Base-by-base conservation (phyloP, 2,113 vertebrate genomes). In the Microtus oregoni region DNA sequence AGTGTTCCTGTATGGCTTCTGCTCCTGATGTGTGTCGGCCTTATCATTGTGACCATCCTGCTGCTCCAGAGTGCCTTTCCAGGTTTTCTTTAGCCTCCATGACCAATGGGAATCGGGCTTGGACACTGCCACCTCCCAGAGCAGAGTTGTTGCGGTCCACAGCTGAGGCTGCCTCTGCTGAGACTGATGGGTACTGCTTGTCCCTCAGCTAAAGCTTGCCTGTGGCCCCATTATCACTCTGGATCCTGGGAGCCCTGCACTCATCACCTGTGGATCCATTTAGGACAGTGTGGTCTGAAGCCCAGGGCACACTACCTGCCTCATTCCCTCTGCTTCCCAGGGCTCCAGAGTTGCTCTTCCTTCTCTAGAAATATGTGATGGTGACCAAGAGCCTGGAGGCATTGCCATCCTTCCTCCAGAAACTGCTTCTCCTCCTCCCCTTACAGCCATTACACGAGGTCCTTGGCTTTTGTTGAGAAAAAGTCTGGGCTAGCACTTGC, bases 1-100 rank as follows among this genome's bases (percentile, higher is more conserved):
- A 99, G 99, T 5, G 98, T 99, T 88, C 99, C 99, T 0, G 17
- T 99, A 61, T 99, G 99, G 99, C 97, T 99, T 92, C 97, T 99
- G 97, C 97, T 99, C 96, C 97, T 99, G 85, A 96, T 99, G 11
- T 99, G 99, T 13, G 99, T 98, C 0, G 98, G 99, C 3, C 98
- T 99, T 95, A 98, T 99, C 20, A 97, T 99, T 73, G 98, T 96
- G 22, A 88, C 98, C 9, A 96, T 99, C 78, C 82, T 99, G 94
- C 98, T 99, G 86, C 98, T 99, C 38, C 99, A 99, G 98, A 86
- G 98, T 19, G 95, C 99, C 92, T 99, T 99, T 83, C 99, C 99
- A 0, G 99, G 99, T 41, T 99, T 99, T 90, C 98, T 99, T 77
- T 99, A 99, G 98, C 55, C 44, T 79, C 76, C 41, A 7, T 68